A percentile compares a stretch with the other conserved stretches of the same genome.
phyloP scores from a whole-genome alignment of 2,113 vertebrate genomes.

The Eonycteris spelaea region DNA sequence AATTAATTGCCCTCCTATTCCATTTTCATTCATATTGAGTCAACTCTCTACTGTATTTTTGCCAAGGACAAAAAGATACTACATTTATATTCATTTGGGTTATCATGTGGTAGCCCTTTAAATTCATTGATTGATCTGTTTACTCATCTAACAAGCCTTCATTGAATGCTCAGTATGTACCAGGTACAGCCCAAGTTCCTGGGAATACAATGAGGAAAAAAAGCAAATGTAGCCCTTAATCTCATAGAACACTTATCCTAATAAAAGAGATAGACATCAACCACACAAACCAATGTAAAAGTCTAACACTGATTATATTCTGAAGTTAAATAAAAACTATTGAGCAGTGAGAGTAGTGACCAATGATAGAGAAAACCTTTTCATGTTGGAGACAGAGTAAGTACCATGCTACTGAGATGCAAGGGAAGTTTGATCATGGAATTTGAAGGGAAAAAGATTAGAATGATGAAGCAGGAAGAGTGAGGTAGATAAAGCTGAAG shows the following conservation, averaged over 20 bases:
- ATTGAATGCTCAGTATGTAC: not conserved
- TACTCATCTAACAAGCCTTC: not conserved
- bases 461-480: not conserved
- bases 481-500: not conserved
- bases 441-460: not conserved
- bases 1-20: not conserved
- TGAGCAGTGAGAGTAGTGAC: not conserved
- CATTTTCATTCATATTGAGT: not conserved
- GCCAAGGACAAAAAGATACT: not conserved
- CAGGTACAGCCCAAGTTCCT: not conserved
- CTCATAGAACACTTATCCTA: not conserved
- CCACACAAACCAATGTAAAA: not conserved
- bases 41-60: not conserved
- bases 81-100: not conserved
- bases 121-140: not conserved
- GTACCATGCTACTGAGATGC: not conserved
- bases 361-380: not conserved
- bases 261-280: not conserved
- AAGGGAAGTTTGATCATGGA: not conserved
- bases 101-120: not conserved
- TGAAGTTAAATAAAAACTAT: not conserved
- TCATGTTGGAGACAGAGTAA: not conserved
- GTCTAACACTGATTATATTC: not conserved
- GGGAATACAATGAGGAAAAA: not conserved
- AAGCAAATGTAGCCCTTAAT: not conserved